Evolutionary conservation across 1,140 invertebrate species (phyloP), one percentile per base, ranked within the genome.

Genomic region (Papilio polyxenes): DNA sequence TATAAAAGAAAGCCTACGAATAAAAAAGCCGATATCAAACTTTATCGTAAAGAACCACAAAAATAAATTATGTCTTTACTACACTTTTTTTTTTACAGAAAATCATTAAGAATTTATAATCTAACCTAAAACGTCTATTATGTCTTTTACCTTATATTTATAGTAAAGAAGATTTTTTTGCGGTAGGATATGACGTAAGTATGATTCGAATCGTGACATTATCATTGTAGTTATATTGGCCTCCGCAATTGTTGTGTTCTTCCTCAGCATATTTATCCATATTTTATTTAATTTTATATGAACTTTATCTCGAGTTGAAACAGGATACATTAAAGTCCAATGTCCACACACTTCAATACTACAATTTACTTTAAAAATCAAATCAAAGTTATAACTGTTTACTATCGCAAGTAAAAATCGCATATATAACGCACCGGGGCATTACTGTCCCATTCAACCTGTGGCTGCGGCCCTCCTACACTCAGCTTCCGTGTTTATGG

Each of bases 401-500:
- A 65, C 31, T 65, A 65, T 65, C 62, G 13, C 10, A 23, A 65
- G 62, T 65, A 65, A 65, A 65, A 65, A 65, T 65, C 62, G 62
- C 62, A 31, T 65, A 31, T 65, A 65, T 31, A 31, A 65, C 13
- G 9, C 23, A 23, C 20, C 62, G 23, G 62, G 4, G 62, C 65
- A 72, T 72, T 4, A 65, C 65, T 72, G 62, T 65, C 62, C 62
- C 62, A 65, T 65, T 65, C 62, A 65, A 65, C 62, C 59, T n/a
- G 6, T 62, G 7, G 59, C 59, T 59, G n/a, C 23, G 3, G 62
- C 62, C 62, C 10, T 65, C 23, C 62, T 65, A 20, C n/a, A 65
- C 62, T 65, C 10, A 31, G 20, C 62, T 65, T 65, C 62, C 62
- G 62, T 65, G 62, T 65, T 65, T 65, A 65, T 65, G 62, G 62